These are phyloP conservation scores for Callopanchax toddi DNA, from an alignment of 2,113 vertebrate genomes.

Conservation along the genomic window DNA sequence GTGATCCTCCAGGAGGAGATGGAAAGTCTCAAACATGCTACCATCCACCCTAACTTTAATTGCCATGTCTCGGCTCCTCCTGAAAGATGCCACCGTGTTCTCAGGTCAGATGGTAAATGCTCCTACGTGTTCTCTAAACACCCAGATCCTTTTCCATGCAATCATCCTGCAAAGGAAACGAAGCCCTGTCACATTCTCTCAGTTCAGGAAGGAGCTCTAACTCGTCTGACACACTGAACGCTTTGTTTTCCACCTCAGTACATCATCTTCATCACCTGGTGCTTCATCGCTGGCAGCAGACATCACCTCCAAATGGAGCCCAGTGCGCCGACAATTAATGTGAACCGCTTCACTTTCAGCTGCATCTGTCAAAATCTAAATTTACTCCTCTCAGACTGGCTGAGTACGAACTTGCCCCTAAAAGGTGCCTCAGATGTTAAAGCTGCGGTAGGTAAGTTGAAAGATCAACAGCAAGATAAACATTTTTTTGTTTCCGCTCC, in stretches of 20 bases:
- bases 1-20: no score
- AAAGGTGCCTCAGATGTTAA: constrained; percentile 24
- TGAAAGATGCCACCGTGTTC: background rate
- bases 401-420: constrained; percentile 10
- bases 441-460: constrained; percentile 65
- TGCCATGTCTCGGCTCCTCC: background rate
- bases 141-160: background rate
- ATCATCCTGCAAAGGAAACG: constrained; percentile 10
- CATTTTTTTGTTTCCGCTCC: constrained; percentile 43
- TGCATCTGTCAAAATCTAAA: constrained; percentile 28
- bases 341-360: background rate
- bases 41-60: background rate
- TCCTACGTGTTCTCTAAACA: background rate
- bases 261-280: background rate
- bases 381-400: constrained; percentile 13
- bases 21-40: no score
- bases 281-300: background rate
- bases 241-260: background rate
- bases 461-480: constrained; percentile 69
- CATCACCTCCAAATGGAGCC: background rate
- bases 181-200: background rate
- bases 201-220: constrained; percentile 1
- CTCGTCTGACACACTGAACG: constrained; percentile 25
- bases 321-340: constrained; percentile 2
- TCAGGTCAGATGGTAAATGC: background rate